These are phyloP conservation scores for Hirudo medicinalis DNA, from an alignment of 1,140 invertebrate genomes.

Conservation along the genomic window DNA sequence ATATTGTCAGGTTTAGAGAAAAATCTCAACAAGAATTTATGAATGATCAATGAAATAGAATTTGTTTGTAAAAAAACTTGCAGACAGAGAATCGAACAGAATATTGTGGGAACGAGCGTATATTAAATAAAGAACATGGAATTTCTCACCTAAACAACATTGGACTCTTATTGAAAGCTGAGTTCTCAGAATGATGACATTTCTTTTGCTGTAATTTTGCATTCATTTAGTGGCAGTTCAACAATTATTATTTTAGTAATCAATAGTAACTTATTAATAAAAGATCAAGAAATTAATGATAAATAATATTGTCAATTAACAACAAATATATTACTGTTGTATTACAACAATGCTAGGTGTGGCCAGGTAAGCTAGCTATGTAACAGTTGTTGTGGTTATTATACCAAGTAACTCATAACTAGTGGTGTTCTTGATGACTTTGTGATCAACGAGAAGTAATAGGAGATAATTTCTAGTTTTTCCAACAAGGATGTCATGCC, in stretches of 20 bases:
- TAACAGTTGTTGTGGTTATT: background rate
- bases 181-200: conserved; percentile 79
- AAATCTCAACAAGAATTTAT: background rate
- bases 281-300: background rate
- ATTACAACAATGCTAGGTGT: too few species aligned
- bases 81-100: background rate
- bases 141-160: conserved; percentile 76
- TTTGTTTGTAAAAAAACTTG: background rate
- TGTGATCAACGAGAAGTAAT: too few species aligned
- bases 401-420: background rate
- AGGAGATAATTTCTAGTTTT: too few species aligned
- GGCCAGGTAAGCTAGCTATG: too few species aligned
- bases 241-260: background rate
- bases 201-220: conserved; percentile 66
- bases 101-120: conserved; percentile 22
- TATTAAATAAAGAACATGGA: too few species aligned
- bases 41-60: background rate
- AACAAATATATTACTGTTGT: background rate
- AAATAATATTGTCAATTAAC: background rate
- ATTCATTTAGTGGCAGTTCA: conserved; percentile 39
- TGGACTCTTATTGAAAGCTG: conserved; percentile 84
- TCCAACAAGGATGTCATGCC: too few species aligned
- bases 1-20: background rate
- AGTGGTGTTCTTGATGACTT: background rate
- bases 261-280: background rate